Percentiles rank a stretch among this genome's conserved stretches.
Conservation (phyloP, 2,888 invertebrate genomes). For the Drosophila buzzatii region DNA sequence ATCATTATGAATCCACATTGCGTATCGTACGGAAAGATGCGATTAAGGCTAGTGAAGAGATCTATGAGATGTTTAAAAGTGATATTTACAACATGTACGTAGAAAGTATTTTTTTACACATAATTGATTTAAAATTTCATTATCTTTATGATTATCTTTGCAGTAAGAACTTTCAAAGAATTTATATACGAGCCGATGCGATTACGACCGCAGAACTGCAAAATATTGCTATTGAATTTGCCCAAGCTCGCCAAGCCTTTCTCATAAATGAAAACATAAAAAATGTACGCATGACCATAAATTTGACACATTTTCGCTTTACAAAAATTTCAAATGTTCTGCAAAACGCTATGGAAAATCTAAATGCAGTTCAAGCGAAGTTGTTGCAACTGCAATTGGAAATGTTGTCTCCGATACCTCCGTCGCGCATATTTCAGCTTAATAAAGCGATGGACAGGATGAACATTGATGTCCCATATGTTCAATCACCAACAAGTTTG, state of each 20-base stretch:
- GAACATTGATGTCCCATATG: constrained; percentile 5
- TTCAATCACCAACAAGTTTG: not conserved
- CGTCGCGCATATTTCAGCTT: constrained; percentile 21
- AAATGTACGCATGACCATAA: constrained; percentile 26
- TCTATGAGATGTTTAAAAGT: not conserved
- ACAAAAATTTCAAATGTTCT: constrained; percentile 16
- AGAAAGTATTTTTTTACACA: not conserved
- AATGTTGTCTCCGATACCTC: constrained; percentile 31
- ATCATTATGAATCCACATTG: constrained; percentile 41
- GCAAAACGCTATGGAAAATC: not conserved
- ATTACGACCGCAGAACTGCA: not conserved
- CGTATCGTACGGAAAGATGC: constrained; percentile 4
- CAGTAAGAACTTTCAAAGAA: constrained; percentile 32
- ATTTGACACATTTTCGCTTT: constrained; percentile 45
- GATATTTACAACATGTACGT: constrained; percentile 58
- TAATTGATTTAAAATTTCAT: accelerated
- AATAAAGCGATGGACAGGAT: constrained; percentile 39
- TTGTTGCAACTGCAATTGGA: constrained; percentile 40
- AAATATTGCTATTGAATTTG: constrained; percentile 13
- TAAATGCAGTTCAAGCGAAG: constrained; percentile 21
- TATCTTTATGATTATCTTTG: not conserved
- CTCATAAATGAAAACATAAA: constrained; percentile 5
- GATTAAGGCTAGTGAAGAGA: constrained; percentile 20
- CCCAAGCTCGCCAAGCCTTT: constrained; percentile 5
- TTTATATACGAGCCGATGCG: constrained; percentile 12